These are phyloP conservation scores for Blastobasis adustella DNA, from an alignment of 2,888 invertebrate species.

Conservation along the genomic window DNA sequence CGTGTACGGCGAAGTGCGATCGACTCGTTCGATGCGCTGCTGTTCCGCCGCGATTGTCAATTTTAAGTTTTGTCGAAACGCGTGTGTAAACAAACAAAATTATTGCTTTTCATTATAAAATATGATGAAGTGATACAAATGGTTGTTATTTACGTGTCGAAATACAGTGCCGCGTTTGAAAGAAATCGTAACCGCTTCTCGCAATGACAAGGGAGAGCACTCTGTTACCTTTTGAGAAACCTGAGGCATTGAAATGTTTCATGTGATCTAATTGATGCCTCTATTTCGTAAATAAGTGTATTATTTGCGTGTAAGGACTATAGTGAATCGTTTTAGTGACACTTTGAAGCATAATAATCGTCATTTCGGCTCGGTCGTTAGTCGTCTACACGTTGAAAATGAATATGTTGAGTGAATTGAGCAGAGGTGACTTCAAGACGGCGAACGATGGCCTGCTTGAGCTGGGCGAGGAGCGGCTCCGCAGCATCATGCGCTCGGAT, in stretches of 20 bases:
- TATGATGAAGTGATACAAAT: constrained; percentile 65
- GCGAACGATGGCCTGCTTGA: constrained; percentile 83
- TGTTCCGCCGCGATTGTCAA: constrained; percentile 65
- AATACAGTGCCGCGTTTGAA: constrained; percentile 61
- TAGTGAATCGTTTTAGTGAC: constrained; percentile 66
- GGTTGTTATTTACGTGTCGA: constrained; percentile 62
- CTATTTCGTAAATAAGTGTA: constrained; percentile 65
- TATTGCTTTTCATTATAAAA: constrained; percentile 55
- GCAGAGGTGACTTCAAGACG: constrained; percentile 73
- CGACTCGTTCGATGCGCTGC: constrained; percentile 71
- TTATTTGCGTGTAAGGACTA: constrained; percentile 66
- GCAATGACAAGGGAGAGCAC: constrained; percentile 73
- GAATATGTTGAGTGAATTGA: constrained; percentile 71
- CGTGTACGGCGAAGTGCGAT: constrained; percentile 74
- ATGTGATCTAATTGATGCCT: constrained; percentile 66
- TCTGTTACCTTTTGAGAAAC: constrained; percentile 70
- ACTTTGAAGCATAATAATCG: constrained; percentile 43
- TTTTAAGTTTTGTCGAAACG: constrained; percentile 64
- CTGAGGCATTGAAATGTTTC: constrained; percentile 72
- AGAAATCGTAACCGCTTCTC: constrained; percentile 68
- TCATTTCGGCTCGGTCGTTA: constrained; percentile 56
- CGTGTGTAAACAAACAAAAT: constrained; percentile 71
- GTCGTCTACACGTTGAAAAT: constrained; percentile 70
- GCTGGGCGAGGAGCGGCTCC: constrained; percentile 79
- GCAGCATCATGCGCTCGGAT: constrained; percentile 81